Base-by-base conservation (phyloP, 2,888 invertebrate genomes). In the Azorinus chamasolen region DNA sequence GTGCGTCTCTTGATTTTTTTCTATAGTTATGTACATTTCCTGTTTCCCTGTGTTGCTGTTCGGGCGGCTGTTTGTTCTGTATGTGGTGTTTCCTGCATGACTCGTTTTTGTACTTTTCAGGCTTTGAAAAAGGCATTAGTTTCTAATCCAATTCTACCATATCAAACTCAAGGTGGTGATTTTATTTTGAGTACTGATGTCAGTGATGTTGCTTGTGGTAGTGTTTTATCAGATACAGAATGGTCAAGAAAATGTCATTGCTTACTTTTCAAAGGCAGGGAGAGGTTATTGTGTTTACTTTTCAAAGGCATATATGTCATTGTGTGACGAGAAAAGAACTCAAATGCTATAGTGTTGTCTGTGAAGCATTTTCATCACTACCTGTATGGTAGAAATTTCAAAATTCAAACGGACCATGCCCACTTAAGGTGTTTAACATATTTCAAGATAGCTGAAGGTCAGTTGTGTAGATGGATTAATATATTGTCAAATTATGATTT, bases 151-250 rank as follows among this genome's bases (percentile, higher is more conserved):
- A 65, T 55, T 46, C 20, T 55, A 32, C 45, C 55, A 12, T 65
- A 45, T 46, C 55, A 54, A 5, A 55, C 43, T 46, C 25, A 45
- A 55, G 24, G 20, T 55, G 55, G n/a, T n/a, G n/a, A n/a, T n/a
- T n/a, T n/a, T n/a, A n/a, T n/a, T n/a, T n/a, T n/a, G n/a, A n/a
- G n/a, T 32, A 37, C 20, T 46, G 65, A 65, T 46, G 55, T 55
- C 16, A 24, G 41, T 18, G 20, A 41, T 25, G 20, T 55, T 2
- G 65, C 24, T 14, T 24, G 25, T 18, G 53, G 65, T 3, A 16
- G 27, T 24, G 55, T 65, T 5, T 22, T 65, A n/a, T 65, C 65
- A 65, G 46, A 46, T 65, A 10, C 65, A 65, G 20, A 54, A 65
- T 32, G 55, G 65, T 46, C 37, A 65, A 25, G 63, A 63, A 22